phyloP scores from a whole-genome alignment of 2,888 invertebrate genomes.

The Anthrax anthrax region DNA sequence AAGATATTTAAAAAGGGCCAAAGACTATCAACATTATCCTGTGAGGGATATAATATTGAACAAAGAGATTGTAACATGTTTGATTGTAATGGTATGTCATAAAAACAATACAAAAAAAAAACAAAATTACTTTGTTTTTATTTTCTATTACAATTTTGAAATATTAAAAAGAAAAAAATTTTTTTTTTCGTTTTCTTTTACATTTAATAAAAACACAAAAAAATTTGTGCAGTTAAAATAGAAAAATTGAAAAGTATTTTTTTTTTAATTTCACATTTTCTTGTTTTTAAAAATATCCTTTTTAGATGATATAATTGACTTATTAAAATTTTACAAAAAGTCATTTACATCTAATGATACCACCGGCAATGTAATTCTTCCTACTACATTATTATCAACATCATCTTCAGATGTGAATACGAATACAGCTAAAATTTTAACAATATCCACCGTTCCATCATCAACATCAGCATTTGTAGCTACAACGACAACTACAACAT shows the following conservation, averaged over 20 bases:
- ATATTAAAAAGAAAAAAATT: not conserved
- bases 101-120: slow-evolving; percentile 6
- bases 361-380: not conserved
- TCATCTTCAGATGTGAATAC: not conserved
- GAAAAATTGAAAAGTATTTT: no score
- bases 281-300: slow-evolving; percentile 1
- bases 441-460: not conserved
- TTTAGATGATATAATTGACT: slow-evolving; percentile 32
- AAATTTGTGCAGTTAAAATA: no score
- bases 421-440: not conserved
- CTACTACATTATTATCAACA: not conserved
- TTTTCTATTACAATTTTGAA: not conserved
- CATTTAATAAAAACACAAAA: no score
- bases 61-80: slow-evolving; percentile 34
- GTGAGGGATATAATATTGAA: slow-evolving; percentile 35
- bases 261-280: no score
- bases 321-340: slow-evolving; percentile 32
- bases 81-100: slow-evolving; percentile 33
- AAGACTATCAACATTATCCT: slow-evolving; percentile 26
- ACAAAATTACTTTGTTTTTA: not conserved
- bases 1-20: no score
- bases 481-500: slow-evolving; percentile 4
- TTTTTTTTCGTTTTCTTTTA: not conserved
- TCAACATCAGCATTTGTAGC: slow-evolving; percentile 6
- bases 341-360: slow-evolving; percentile 23